A percentile compares a stretch with the other conserved stretches of the same genome.
phyloP scores from a whole-genome alignment of 2,113 vertebrate genomes.

The Rissa tridactyla region DNA sequence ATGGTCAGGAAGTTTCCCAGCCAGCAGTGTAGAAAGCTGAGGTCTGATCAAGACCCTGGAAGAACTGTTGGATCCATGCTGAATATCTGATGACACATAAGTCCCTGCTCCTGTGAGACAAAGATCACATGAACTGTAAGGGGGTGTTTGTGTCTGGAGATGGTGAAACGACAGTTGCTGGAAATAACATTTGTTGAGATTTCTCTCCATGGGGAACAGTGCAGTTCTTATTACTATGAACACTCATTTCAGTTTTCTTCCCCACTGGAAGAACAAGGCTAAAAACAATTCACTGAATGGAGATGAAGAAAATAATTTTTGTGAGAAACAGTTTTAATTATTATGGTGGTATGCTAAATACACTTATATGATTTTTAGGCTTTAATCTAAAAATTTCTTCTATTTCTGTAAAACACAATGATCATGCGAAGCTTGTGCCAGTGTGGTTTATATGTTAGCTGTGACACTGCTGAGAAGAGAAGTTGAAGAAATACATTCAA shows the following conservation, averaged over 20 bases:
- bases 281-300: not conserved
- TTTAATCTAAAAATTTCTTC: not conserved
- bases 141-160: not conserved
- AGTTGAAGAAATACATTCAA: not conserved
- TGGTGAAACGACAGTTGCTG: not conserved
- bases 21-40: not conserved
- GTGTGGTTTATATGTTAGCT: not conserved
- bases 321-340: not conserved
- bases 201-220: not conserved
- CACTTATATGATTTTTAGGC: not conserved
- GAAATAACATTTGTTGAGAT: not conserved
- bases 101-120: not conserved
- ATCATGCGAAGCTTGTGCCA: fast-evolving
- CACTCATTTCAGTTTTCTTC: not conserved
- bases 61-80: not conserved
- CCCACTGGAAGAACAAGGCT: not conserved
- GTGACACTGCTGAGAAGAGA: not conserved
- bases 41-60: not conserved
- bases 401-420: not conserved
- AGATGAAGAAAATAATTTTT: not conserved
- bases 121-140: not conserved
- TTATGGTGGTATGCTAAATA: not conserved
- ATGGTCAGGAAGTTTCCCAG: not conserved
- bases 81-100: not conserved
- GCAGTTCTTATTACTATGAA: not conserved